These are phyloP conservation scores for Drosophila willistoni DNA, from an alignment of 1,140 invertebrate species.

Conservation along the genomic window DNA sequence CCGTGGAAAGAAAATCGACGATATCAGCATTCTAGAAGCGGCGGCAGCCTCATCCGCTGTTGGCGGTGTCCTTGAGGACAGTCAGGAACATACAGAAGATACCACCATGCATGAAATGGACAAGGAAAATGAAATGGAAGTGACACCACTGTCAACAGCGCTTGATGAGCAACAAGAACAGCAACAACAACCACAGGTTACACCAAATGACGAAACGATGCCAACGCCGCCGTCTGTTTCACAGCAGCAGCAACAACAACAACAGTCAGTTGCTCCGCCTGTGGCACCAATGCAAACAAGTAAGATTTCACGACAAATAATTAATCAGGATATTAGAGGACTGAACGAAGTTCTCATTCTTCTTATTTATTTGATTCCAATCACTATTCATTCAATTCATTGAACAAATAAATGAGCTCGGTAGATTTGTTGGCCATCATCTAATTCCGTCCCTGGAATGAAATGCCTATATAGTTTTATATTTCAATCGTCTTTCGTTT, in stretches of 20 bases:
- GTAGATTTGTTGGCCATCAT: no score
- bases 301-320: constrained; percentile 26
- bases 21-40: constrained; percentile 85
- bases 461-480: no score
- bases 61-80: constrained; percentile 78
- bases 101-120: constrained; percentile 52
- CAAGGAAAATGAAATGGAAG: constrained; percentile 62
- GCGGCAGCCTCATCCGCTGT: constrained; percentile 38
- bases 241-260: constrained; percentile 32
- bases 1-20: constrained; percentile 88
- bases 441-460: no score
- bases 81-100: constrained; percentile 57
- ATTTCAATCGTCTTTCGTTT: no score
- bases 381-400: no score
- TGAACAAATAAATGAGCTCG: no score
- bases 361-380: no score
- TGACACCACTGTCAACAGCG: background rate
- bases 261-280: constrained; percentile 47
- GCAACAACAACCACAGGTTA: constrained; percentile 22
- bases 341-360: no score
- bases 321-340: no score
- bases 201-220: constrained; percentile 45
- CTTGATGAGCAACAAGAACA: constrained; percentile 30
- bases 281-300: constrained; percentile 57
- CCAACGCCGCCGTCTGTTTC: constrained; percentile 22